Conservation (phyloP, 2,113 vertebrate genomes). For the Nothoprocta pentlandii region DNA sequence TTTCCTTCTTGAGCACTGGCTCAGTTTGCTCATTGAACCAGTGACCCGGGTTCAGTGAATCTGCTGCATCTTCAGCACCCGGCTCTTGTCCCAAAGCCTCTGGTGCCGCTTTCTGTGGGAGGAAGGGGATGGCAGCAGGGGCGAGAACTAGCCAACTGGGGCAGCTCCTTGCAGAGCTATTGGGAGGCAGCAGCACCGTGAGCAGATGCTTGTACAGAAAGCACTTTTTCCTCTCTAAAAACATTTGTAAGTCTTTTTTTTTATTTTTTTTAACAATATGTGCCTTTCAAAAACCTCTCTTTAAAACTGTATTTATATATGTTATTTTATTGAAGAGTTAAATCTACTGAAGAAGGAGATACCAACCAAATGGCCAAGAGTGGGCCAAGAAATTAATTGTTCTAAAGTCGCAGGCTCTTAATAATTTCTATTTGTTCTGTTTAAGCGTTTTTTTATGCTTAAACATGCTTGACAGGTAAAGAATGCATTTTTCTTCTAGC, state of each 20-base stretch:
- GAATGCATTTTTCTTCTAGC: neutral
- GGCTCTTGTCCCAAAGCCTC: neutral
- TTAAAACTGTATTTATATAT: neutral
- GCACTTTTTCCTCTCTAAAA: neutral
- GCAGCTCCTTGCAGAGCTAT: neutral
- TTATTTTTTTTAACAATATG: neutral
- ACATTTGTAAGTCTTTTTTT: neutral
- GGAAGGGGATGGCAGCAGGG: neutral
- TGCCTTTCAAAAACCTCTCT: neutral
- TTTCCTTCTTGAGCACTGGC: accelerated
- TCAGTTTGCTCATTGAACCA: neutral
- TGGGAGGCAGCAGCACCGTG: neutral
- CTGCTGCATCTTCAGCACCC: neutral
- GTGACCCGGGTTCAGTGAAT: neutral
- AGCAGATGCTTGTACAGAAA: neutral
- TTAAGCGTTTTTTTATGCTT: neutral
- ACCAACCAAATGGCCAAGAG: neutral
- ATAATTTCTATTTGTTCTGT: slow-evolving; percentile 2
- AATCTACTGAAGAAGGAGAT: neutral
- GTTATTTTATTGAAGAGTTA: neutral
- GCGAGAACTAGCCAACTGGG: neutral
- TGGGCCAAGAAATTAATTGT: neutral
- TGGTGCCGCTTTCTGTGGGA: neutral
- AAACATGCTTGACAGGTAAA: neutral
- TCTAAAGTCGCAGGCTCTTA: neutral